Evolutionary conservation across 2,888 invertebrate genomes (phyloP), one percentile per base, ranked within the genome.

Genomic region (Ennomos erosarius): DNA sequence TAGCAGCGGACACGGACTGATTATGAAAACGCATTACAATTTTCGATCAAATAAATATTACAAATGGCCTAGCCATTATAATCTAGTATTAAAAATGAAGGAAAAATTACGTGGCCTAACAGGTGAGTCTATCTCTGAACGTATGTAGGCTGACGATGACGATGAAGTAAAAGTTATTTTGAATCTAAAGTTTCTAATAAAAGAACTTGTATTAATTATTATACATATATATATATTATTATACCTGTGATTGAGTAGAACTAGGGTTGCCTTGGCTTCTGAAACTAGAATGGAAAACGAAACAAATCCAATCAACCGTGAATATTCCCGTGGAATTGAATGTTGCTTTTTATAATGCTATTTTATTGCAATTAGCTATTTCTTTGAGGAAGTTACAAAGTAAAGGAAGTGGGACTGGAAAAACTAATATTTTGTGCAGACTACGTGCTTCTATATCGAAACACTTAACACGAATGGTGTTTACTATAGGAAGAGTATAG

Each of bases 301-400:
- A 85, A 82, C 84, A 82, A 85, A 88, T 81, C 85, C 84, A 86
- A 87, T 87, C 85, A 82, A 70, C 81, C 77, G 72, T 80, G 75
- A 85, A 79, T 76, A 78, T 78, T 72, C 70, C 59, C 68, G 54
- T 64, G 67, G 66, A 68, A 73, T 65, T 67, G 69, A 74, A 81
- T 72, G 71, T 75, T 76, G 71, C 75, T 70, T 74, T 81, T 78
- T 74, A 72, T 64, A 73, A 69, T 69, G 69, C 65, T 66, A 68
- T 71, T 74, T 66, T 58, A 56, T 65, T 68, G 62, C 38, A 71
- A 70, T 74, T 74, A 74, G 71, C 62, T 60, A 61, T 67, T 70
- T 71, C 69, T 71, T 62, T 59, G 49, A 53, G 48, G 34, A 56
- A 34, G 53, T 59, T 61, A 63, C 55, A 50, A 56, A 52, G 16